phyloP scores from a whole-genome alignment of 1,140 invertebrate species.

The Augochlora pura region DNA sequence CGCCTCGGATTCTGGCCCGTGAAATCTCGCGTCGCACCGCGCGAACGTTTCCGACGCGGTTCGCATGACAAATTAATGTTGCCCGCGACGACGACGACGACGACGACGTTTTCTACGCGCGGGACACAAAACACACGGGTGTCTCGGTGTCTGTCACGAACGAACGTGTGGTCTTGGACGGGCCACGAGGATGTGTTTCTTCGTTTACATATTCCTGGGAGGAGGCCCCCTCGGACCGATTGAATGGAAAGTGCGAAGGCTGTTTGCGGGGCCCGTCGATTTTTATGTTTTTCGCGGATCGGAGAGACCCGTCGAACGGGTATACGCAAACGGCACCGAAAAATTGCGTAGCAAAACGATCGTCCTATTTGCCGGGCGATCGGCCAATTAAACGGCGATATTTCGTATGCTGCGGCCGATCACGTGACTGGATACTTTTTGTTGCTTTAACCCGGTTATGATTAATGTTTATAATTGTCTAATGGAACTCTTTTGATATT shows the following conservation, averaged over 20 bases:
- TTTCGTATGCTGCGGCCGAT: background rate
- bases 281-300: constrained; percentile 18
- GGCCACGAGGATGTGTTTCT: background rate
- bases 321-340: background rate
- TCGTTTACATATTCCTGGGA: constrained; percentile 39
- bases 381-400: background rate
- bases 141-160: too few species aligned
- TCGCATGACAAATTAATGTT: constrained; percentile 47
- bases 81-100: constrained; percentile 29
- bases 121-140: too few species aligned
- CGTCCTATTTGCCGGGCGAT: background rate
- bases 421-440: background rate
- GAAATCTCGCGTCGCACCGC: background rate
- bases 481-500: too few species aligned
- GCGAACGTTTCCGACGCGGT: constrained; percentile 3
- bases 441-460: too few species aligned
- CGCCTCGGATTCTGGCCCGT: background rate
- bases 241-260: constrained; percentile 49
- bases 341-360: background rate
- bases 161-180: background rate
- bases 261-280: background rate
- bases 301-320: constrained; percentile 6
- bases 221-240: background rate
- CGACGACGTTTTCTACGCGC: constrained; percentile 1
- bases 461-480: too few species aligned